Conservation (phyloP, 2,113 vertebrate species). For the Setophaga petechia region DNA sequence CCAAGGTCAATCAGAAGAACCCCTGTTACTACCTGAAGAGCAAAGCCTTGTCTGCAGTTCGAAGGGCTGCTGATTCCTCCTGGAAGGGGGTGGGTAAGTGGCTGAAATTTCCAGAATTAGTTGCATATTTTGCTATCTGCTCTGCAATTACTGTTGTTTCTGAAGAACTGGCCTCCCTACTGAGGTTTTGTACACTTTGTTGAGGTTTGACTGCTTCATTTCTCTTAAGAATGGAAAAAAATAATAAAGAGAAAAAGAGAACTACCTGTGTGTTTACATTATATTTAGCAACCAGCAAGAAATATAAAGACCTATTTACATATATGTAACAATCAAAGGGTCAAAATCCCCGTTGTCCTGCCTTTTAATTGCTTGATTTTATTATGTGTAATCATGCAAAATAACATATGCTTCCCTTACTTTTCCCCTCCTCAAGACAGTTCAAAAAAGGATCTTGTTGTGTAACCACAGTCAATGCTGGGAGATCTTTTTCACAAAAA, state of each 20-base stretch:
- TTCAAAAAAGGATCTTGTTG: background rate
- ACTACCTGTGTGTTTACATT: background rate
- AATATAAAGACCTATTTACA: background rate
- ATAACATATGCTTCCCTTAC: background rate
- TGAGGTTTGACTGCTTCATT: background rate
- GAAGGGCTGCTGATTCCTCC: background rate
- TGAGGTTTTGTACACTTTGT: background rate
- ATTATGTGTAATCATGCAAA: background rate
- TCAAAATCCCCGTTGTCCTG: background rate
- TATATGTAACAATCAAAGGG: background rate
- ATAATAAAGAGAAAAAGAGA: background rate
- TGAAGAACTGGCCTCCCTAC: background rate
- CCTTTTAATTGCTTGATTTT: background rate
- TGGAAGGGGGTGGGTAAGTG: background rate
- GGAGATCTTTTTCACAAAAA: background rate
- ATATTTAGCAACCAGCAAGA: background rate
- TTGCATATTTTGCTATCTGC: background rate
- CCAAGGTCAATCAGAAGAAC: background rate
- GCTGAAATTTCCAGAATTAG: background rate
- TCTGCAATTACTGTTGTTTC: background rate
- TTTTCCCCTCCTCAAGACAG: fast-evolving
- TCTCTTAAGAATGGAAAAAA: background rate
- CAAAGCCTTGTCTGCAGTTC: background rate
- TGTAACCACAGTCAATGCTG: background rate
- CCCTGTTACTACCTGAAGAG: background rate